Percentiles rank a stretch among this genome's conserved stretches.
Evolutionary conservation across 2,888 invertebrate species (phyloP).

Genomic region (Folsomia manolachei): DNA sequence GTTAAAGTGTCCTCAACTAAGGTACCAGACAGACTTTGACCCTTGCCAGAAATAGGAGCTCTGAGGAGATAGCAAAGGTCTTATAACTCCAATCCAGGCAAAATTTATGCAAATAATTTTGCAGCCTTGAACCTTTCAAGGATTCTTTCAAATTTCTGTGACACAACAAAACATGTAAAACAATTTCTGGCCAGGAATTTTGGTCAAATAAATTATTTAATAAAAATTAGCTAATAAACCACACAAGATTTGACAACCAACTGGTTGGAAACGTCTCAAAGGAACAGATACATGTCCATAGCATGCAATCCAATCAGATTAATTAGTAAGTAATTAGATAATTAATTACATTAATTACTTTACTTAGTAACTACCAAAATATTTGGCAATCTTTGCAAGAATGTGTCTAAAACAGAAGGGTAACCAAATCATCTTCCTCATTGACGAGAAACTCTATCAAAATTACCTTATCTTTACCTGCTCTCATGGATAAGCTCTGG

Average conservation of each 20-base stretch:
- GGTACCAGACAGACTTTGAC: neutral
- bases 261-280: neutral
- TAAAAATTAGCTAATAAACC: neutral
- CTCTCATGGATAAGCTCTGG: no score
- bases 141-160: neutral
- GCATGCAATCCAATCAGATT: neutral
- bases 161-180: neutral
- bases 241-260: neutral
- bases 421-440: neutral
- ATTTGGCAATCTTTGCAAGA: neutral
- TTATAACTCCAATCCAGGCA: neutral
- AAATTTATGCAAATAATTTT: neutral
- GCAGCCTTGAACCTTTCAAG: neutral
- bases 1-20: neutral
- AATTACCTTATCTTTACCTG: neutral
- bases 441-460: neutral
- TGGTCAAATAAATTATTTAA: neutral
- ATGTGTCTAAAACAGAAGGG: neutral
- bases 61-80: neutral
- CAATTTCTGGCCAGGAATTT: neutral
- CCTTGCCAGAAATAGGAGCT: no score
- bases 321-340: neutral
- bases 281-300: neutral
- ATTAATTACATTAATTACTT: neutral
- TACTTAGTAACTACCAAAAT: neutral